Conservation (phyloP, 1,140 invertebrate genomes). For the Drosophila watanabei region DNA sequence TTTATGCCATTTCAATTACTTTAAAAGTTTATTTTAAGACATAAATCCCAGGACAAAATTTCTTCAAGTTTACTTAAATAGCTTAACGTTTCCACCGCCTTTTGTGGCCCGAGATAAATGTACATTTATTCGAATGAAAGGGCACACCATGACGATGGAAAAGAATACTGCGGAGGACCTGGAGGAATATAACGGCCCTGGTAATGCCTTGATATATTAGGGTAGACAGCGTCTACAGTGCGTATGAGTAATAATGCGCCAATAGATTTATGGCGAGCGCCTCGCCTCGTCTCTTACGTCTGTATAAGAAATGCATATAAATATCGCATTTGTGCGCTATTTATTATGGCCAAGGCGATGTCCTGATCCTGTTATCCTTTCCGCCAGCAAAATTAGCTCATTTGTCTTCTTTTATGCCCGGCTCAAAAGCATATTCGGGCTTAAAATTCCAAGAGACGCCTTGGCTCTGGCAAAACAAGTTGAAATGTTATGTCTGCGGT, state of each 20-base stretch:
- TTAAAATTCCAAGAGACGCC: constrained; percentile 39
- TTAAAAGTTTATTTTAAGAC: not conserved
- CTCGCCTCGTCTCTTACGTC: constrained; percentile 55
- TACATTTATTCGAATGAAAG: constrained; percentile 38
- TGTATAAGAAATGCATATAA: constrained; percentile 80
- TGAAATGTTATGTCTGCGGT: constrained; percentile 50
- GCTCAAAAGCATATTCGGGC: constrained; percentile 32
- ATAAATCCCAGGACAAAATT: not conserved
- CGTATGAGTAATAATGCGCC: constrained; percentile 78
- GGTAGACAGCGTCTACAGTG: constrained; percentile 50
- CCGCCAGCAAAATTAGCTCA: constrained; percentile 73
- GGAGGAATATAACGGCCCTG: constrained; percentile 34
- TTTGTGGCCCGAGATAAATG: constrained; percentile 50
- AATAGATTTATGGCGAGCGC: constrained; percentile 71
- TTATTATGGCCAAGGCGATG: constrained; percentile 63
- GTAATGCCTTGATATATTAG: constrained; percentile 74
- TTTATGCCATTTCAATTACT: not conserved
- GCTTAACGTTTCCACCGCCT: constrained; percentile 17
- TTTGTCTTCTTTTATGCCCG: constrained; percentile 71
- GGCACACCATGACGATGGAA: constrained; percentile 35
- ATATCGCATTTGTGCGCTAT: constrained; percentile 70
- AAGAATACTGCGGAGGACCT: constrained; percentile 10
- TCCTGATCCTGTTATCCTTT: constrained; percentile 49
- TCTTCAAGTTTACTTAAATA: constrained; percentile 19
- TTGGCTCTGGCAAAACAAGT: constrained; percentile 11